Base-by-base conservation (phyloP, 1,140 invertebrate genomes). In the Phocides pigmalion region DNA sequence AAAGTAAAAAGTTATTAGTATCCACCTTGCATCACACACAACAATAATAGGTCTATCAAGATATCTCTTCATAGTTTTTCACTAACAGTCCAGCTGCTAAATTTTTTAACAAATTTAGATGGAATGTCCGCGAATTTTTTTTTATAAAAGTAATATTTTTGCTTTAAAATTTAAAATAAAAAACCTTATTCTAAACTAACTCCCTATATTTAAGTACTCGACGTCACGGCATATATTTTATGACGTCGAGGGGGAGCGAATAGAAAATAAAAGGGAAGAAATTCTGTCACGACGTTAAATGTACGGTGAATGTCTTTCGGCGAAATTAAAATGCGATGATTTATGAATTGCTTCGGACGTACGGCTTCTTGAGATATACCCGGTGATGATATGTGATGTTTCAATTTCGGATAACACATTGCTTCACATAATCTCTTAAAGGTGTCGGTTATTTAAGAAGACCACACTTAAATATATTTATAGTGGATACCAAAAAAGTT, bases 311-410 rank as follows among this genome's bases (percentile, higher is more conserved):
- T 68, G 76, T 69, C 74, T 75, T 58, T 72, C 70, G 64, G 51
- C 70, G 62, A 81, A 81, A 82, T 82, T 82, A 82, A 84, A 58
- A 76, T 61, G 66, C 68, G 64, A 79, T 79, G 82, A 82, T 81
- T 82, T 81, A 84, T 81, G 53, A 56, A 46, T 8, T 22, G 12
- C 32, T 20, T 14, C 56, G n/a, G 54, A 22, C 20, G 17, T 35
- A 35, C n/a, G 32, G 32, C 11, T 35, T 35, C 32, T n/a, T 35
- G 11, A 35, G 32, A 35, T 35, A 35, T 22, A 35, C 32, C 22
- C 22, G 22, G n/a, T 2, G 32, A 35, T 35, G n/a, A 12, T 8
- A 35, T 8, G 32, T 35, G 32, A 35, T 35, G 32, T 35, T 35
- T 35, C 32, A 35, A 35, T 35, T 22, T 35, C 11, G 32, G 9